Percentiles rank a stretch among this genome's conserved stretches.
These are phyloP conservation scores for Argyrosomus regius DNA, from an alignment of 2,797 vertebrate genomes.

Conservation along the genomic window DNA sequence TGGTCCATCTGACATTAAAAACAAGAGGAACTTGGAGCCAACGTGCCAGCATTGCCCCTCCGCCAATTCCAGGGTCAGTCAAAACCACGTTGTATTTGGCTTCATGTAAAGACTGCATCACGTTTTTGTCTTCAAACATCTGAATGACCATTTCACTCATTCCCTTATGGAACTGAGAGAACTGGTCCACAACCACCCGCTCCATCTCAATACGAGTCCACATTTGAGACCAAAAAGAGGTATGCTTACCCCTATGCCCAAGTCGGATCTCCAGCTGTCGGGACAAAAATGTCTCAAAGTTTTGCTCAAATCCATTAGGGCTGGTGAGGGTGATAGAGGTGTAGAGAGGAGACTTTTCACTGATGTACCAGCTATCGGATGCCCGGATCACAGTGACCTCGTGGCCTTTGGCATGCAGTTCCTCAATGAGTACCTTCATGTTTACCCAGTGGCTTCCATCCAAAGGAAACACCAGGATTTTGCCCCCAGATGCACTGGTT, in stretches of 20 bases:
- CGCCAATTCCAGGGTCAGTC: conserved; percentile 74
- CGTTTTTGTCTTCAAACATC: conserved; percentile 72
- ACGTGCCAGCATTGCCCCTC: conserved; percentile 73
- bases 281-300: conserved; percentile 53
- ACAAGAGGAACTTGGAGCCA: conserved; percentile 75
- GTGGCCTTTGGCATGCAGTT: conserved; percentile 73
- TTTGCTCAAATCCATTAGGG: conserved; percentile 63
- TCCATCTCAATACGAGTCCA: conserved; percentile 48
- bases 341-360: conserved; percentile 72
- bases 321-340: conserved; percentile 59
- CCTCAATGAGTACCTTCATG: conserved; percentile 77
- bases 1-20: conserved; percentile 76
- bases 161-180: conserved; percentile 57
- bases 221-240: conserved; percentile 48
- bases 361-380: conserved; percentile 78
- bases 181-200: conserved; percentile 7
- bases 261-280: conserved; percentile 49
- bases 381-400: conserved; percentile 71
- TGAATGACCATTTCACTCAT: conserved; percentile 47
- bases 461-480: conserved; percentile 76
- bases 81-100: conserved; percentile 77
- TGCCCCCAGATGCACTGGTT: conserved; percentile 43
- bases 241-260: conserved; percentile 2
- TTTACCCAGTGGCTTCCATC: conserved; percentile 84
- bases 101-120: conserved; percentile 64